phyloP scores from a whole-genome alignment of 2,113 vertebrate genomes.

The rat (Rattus norvegicus) region GRCr8 NC_086037.1:34379501-34380000 shows the following conservation, averaged over 20 bases:
- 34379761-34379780: slow-evolving; percentile 19
- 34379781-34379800: background rate
- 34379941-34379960: background rate
- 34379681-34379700: slow-evolving; percentile 85
- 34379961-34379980: background rate
- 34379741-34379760: slow-evolving; percentile 70
- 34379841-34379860: background rate
- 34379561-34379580: slow-evolving; percentile 91
- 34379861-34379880: rapidly evolving
- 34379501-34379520: slow-evolving; percentile 96
- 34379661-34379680: slow-evolving; percentile 82
- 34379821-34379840: rapidly evolving
- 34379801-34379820: background rate
- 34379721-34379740: slow-evolving; percentile 83
- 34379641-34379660: slow-evolving; percentile 84
- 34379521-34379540: slow-evolving; percentile 97
- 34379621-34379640: slow-evolving; percentile 86
- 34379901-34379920: rapidly evolving
- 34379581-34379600: slow-evolving; percentile 94
- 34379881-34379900: no score
- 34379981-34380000: rapidly evolving
- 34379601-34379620: slow-evolving; percentile 88
- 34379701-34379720: slow-evolving; percentile 77
- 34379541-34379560: slow-evolving; percentile 96
- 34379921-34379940: background rate